Percentiles rank a stretch among this genome's conserved stretches.
phyloP scores from a whole-genome alignment of 2,113 vertebrate species.

The Siphamia tubifer region DNA sequence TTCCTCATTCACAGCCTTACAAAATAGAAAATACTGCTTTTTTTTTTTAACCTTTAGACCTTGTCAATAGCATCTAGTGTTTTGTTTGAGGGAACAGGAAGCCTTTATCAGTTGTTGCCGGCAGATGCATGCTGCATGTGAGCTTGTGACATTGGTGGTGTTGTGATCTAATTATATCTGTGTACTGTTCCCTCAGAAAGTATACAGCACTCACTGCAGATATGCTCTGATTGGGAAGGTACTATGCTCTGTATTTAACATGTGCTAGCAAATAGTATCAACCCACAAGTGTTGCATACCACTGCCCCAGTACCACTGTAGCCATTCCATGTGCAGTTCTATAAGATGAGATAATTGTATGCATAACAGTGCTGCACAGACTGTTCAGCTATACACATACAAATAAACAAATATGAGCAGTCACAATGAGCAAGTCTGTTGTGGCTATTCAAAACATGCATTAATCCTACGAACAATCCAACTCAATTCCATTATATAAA shows the following conservation, averaged over 20 bases:
- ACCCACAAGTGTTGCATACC: not conserved
- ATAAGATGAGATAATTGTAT: not conserved
- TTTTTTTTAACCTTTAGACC: constrained; percentile 20
- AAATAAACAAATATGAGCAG: not conserved
- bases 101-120: constrained; percentile 56
- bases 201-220: not conserved
- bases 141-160: constrained; percentile 64
- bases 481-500: constrained; percentile 12
- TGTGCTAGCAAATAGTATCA: not conserved
- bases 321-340: too few species aligned
- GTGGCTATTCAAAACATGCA: constrained; percentile 15
- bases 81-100: constrained; percentile 33
- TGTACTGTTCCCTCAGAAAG: constrained; percentile 28
- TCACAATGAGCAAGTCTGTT: not conserved
- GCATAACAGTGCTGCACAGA: not conserved
- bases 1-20: not conserved
- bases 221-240: not conserved
- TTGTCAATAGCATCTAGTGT: constrained; percentile 36
- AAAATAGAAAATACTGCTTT: not conserved
- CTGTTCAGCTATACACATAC: not conserved
- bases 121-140: constrained; percentile 54
- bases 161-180: constrained; percentile 71
- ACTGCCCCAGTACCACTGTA: too few species aligned
- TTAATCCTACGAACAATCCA: constrained; percentile 41
- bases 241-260: not conserved